These are phyloP conservation scores for Pycnonotus jocosus DNA, from an alignment of 2,113 vertebrate genomes.

Conservation along the genomic window DNA sequence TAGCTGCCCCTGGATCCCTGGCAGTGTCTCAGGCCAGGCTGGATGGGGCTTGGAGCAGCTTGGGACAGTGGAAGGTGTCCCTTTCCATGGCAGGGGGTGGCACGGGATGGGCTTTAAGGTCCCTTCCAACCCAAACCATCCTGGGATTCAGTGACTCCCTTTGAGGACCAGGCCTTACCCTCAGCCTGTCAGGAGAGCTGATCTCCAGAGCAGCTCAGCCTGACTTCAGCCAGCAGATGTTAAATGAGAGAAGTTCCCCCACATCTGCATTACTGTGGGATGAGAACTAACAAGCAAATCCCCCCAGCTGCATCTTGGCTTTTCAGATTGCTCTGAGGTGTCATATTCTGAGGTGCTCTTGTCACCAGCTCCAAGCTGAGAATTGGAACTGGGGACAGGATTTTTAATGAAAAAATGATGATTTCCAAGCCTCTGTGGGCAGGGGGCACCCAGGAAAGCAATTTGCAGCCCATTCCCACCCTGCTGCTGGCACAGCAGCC, in stretches of 20 bases:
- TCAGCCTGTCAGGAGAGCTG: background rate
- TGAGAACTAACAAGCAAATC: background rate
- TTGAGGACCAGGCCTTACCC: background rate
- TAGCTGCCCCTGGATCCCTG: background rate
- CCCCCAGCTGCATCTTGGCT: background rate
- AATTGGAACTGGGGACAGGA: background rate
- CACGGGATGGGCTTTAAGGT: accelerated
- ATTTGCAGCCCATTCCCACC: conserved; percentile 6
- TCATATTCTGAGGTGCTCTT: background rate
- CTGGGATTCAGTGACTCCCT: background rate
- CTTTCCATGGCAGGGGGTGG: background rate
- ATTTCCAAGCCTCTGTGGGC: background rate
- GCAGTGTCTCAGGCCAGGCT: accelerated
- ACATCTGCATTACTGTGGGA: background rate
- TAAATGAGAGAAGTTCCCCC: background rate
- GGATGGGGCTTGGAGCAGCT: accelerated
- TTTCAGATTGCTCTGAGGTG: background rate
- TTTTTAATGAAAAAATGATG: conserved; percentile 13
- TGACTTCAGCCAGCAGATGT: background rate
- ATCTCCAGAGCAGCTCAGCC: background rate
- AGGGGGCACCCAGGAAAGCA: background rate
- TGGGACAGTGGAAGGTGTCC: background rate
- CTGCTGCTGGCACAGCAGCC: background rate
- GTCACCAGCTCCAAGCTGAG: conserved; percentile 9
- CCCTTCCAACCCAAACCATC: background rate